phyloP scores from a whole-genome alignment of 1,140 invertebrate species.

The Lineus longissimus region DNA sequence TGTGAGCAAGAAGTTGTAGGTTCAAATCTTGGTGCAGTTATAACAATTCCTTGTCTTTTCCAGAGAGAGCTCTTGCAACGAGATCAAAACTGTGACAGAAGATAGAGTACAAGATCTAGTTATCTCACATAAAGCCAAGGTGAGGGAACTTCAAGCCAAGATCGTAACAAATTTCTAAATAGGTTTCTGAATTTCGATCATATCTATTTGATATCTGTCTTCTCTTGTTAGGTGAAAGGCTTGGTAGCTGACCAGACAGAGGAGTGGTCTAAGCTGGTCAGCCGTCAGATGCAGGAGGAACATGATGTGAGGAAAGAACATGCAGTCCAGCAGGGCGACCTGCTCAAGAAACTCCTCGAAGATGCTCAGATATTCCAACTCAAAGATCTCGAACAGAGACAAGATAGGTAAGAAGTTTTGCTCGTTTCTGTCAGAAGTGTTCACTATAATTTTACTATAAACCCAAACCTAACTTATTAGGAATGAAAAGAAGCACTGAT shows the following conservation, averaged over 20 bases:
- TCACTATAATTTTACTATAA: neutral
- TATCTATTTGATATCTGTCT: neutral
- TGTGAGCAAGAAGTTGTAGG: too few species aligned
- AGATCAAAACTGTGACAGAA: slow-evolving; percentile 24
- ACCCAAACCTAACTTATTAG: neutral
- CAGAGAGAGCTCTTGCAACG: slow-evolving; percentile 18
- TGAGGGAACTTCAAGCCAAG: too few species aligned
- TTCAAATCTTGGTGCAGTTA: too few species aligned
- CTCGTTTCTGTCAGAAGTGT: neutral
- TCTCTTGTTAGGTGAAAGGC: slow-evolving; percentile 31
- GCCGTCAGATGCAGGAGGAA: slow-evolving; percentile 85
- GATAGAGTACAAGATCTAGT: slow-evolving; percentile 31
- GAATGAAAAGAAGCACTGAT: neutral
- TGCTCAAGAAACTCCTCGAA: slow-evolving; percentile 81
- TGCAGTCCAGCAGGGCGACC: slow-evolving; percentile 77
- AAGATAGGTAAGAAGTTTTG: slow-evolving; percentile 69
- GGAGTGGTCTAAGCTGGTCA: slow-evolving; percentile 89
- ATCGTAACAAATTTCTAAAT: too few species aligned
- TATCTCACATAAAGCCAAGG: slow-evolving; percentile 36
- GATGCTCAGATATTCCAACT: slow-evolving; percentile 80
- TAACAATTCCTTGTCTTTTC: neutral
- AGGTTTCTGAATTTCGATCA: too few species aligned
- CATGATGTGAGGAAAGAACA: slow-evolving; percentile 80
- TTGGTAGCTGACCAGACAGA: slow-evolving; percentile 67
- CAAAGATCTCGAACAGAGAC: slow-evolving; percentile 82